Evolutionary conservation across 2,113 vertebrate species (phyloP).

Genomic region (Psophia crepitans): DNA sequence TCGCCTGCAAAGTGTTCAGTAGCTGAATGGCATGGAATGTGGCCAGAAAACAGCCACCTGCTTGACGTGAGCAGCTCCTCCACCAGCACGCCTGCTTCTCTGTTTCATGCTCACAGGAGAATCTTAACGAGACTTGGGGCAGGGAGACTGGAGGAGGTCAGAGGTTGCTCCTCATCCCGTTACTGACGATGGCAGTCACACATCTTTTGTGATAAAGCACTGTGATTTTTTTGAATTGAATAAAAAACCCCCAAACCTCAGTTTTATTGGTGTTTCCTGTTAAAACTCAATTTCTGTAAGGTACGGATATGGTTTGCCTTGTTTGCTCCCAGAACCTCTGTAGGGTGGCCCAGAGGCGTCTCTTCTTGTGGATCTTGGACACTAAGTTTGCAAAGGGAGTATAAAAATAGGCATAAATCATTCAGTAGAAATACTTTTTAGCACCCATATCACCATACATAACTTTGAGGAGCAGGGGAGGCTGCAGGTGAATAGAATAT

Average conservation of each 20-base stretch:
- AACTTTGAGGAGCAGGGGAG: background rate
- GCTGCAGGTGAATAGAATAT: background rate
- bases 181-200: rapidly evolving
- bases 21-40: background rate
- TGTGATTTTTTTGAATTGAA: background rate
- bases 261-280: background rate
- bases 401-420: background rate
- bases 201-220: background rate
- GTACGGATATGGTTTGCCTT: background rate
- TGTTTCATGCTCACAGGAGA: background rate
- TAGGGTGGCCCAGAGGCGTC: background rate
- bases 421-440: background rate
- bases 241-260: no score
- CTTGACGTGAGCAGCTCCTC: background rate
- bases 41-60: background rate
- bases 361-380: background rate
- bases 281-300: background rate
- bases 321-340: background rate
- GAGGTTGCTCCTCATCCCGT: background rate
- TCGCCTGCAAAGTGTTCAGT: rapidly evolving
- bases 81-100: background rate
- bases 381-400: background rate
- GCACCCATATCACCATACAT: background rate
- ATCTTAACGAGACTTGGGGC: background rate
- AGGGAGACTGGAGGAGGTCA: background rate